A percentile compares a stretch with the other conserved stretches of the same genome.
phyloP scores from a whole-genome alignment of 2,888 invertebrate species.

The Lymantria dispar region DNA sequence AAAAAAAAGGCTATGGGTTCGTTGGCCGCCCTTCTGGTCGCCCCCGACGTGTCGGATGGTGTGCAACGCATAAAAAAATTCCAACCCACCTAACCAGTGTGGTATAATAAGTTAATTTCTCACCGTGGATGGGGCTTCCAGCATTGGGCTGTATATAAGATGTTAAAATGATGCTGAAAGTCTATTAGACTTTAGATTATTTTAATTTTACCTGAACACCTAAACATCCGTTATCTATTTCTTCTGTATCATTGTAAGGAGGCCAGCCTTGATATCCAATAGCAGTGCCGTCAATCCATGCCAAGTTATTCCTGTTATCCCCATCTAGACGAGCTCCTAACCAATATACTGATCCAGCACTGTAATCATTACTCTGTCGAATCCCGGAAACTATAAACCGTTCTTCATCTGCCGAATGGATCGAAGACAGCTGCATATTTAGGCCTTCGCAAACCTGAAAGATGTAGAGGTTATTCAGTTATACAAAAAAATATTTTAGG shows the following conservation, averaged over 20 bases:
- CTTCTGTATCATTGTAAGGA: slow-evolving; percentile 78
- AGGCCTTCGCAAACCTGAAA: slow-evolving; percentile 86
- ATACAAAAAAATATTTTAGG: too few relatives aligned
- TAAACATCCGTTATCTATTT: slow-evolving; percentile 58
- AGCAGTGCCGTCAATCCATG: slow-evolving; percentile 86
- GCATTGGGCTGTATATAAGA: too few relatives aligned
- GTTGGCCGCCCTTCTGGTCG: too few relatives aligned
- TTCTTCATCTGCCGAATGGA: slow-evolving; percentile 86
- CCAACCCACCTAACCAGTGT: too few relatives aligned
- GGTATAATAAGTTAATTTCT: too few relatives aligned
- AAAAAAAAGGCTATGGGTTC: too few relatives aligned
- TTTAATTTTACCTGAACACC: slow-evolving; percentile 58
- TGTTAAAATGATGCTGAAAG: too few relatives aligned
- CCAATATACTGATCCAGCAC: slow-evolving; percentile 89
- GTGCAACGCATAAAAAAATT: too few relatives aligned
- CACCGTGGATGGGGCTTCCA: too few relatives aligned
- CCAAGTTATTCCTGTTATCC: slow-evolving; percentile 39
- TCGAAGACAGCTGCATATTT: slow-evolving; percentile 87
- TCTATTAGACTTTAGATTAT: too few relatives aligned
- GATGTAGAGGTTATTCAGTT: background rate
- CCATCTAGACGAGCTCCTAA: slow-evolving; percentile 80
- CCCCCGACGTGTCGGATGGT: too few relatives aligned
- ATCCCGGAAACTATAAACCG: slow-evolving; percentile 87
- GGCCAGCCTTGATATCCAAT: slow-evolving; percentile 85
- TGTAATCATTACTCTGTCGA: slow-evolving; percentile 86